Evolutionary conservation across 1,140 invertebrate genomes (phyloP), one percentile per base, ranked within the genome.

Genomic region (Temnothorax nylanderi): DNA sequence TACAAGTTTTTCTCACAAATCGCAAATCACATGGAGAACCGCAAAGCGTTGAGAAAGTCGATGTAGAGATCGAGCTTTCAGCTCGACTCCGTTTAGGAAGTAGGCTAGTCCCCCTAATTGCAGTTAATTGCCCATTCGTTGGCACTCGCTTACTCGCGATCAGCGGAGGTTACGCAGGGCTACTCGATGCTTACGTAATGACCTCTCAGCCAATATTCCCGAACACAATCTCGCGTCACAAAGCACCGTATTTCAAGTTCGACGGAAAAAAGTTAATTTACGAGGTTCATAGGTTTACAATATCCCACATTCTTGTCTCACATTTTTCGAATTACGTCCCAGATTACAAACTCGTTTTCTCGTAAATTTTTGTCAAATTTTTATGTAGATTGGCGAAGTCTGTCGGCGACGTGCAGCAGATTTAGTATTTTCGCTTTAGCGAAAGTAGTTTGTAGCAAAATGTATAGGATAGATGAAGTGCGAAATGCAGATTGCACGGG

Each of bases 121-220:
- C 92, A 90, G 91, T 93, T 92, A 93, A 93, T 93, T 93, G 92
- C 91, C 87, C 87, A 93, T 93, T 93, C 91, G 92, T 88, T 90
- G 91, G 90, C 92, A 91, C 91, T 93, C 92, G 90, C 89, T 91
- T 88, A 86, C 82, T 91, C 86, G 86, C 90, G 91, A 93, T 92
- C 91, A 90, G 88, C 74, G 85, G 89, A 90, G 90, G 88, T 92
- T 92, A 92, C 86, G 84, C 87, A 86, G 88, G 84, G 85, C 89
- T 88, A 86, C 85, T 87, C 78, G 87, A 91, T 88, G 80, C 87
- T 92, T 92, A 91, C 75, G 67, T 88, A 92, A 92, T 85, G 78
- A 64, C n/a, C 64, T 91, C 84, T 91, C 78, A 86, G 34, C 49
- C 56, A 84, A 72, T 56, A 67, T 81, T 21, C 37, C 34, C 49